Conservation (phyloP, 2,888 invertebrate species). For the Neoitamus cyanurus region DNA sequence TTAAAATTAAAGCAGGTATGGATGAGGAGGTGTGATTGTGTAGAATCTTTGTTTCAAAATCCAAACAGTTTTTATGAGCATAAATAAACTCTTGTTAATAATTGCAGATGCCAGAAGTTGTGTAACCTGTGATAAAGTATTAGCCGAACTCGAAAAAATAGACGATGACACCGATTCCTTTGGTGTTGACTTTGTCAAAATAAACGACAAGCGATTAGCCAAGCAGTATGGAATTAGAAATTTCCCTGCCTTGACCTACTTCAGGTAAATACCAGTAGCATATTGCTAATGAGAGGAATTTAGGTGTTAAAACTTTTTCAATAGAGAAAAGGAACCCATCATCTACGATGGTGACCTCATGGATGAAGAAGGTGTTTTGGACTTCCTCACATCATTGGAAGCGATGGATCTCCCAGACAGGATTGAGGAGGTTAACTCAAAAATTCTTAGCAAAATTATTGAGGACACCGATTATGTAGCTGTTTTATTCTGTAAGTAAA, state of each 20-base stretch:
- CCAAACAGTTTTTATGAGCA: conserved; percentile 41
- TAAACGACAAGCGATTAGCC: conserved; percentile 95
- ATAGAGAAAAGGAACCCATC: conserved; percentile 92
- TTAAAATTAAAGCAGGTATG: too few relatives aligned
- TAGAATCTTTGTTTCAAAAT: background rate
- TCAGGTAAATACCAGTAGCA: conserved; percentile 66
- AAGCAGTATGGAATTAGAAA: conserved; percentile 96
- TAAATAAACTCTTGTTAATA: conserved; percentile 55
- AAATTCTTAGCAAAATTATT: conserved; percentile 88
- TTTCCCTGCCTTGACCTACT: conserved; percentile 96
- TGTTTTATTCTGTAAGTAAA: conserved; percentile 91
- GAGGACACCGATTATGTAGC: conserved; percentile 93
- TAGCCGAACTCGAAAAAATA: conserved; percentile 92
- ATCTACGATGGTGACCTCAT: conserved; percentile 96
- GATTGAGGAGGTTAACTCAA: conserved; percentile 94
- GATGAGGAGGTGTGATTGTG: background rate
- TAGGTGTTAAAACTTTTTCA: conserved; percentile 20
- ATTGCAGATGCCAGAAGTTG: conserved; percentile 88
- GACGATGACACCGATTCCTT: conserved; percentile 95
- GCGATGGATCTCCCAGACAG: conserved; percentile 95
- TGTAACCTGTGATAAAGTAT: conserved; percentile 90
- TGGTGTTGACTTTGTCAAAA: conserved; percentile 95
- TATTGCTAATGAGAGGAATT: background rate
- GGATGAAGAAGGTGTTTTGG: conserved; percentile 93
- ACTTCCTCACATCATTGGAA: conserved; percentile 93